These are phyloP conservation scores for Rhinogobio ventralis DNA, from an alignment of 2,797 vertebrate species.

Conservation along the genomic window DNA sequence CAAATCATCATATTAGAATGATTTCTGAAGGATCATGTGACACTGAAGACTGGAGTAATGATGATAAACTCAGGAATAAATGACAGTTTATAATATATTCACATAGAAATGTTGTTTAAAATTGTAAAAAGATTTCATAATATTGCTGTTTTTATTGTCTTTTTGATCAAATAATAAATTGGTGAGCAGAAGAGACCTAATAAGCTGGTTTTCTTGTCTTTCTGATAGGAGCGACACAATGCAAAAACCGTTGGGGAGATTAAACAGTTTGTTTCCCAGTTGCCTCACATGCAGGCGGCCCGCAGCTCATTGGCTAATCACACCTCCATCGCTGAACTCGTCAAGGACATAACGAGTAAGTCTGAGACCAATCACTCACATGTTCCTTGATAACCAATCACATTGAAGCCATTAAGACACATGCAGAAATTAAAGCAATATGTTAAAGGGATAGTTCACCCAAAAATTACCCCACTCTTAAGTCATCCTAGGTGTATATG, in stretches of 20 bases:
- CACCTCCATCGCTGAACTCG: conserved; percentile 95
- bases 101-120: background rate
- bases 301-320: conserved; percentile 96
- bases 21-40: no score
- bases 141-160: background rate
- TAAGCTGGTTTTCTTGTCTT: conserved; percentile 65
- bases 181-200: background rate
- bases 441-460: no score
- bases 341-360: conserved; percentile 97
- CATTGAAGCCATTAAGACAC: no score
- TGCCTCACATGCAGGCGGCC: conserved; percentile 98
- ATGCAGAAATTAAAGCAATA: background rate
- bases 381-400: no score
- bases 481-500: no score
- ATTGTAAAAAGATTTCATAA: background rate
- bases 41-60: no score
- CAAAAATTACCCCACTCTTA: no score
- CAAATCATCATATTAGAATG: no score
- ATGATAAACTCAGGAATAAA: no score
- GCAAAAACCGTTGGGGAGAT: conserved; percentile 98
- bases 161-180: background rate
- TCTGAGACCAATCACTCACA: conserved; percentile 48
- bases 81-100: background rate
- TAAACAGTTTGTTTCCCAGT: conserved; percentile 97
- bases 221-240: conserved; percentile 89